phyloP scores from a whole-genome alignment of 2,888 invertebrate genomes.

The Ectropis crepuscularia region DNA sequence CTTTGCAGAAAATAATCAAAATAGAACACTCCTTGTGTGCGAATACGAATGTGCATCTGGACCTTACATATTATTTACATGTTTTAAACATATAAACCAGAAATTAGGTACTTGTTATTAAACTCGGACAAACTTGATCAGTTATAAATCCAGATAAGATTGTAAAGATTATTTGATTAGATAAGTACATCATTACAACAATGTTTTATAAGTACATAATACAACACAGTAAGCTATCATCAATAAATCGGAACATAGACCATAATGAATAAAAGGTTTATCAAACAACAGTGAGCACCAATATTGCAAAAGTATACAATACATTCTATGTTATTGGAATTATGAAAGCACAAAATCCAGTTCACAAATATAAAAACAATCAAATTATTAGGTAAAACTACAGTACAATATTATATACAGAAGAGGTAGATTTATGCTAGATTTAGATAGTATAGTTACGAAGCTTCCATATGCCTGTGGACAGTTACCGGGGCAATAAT shows the following conservation, averaged over 20 bases:
- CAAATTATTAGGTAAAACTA: slow-evolving; percentile 34
- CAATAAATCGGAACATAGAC: slow-evolving; percentile 15
- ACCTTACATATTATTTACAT: not conserved
- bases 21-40: no score
- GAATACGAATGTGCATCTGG: no score
- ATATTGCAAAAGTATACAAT: slow-evolving; percentile 13
- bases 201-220: slow-evolving; percentile 10
- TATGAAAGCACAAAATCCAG: slow-evolving; percentile 17
- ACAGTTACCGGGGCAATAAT: slow-evolving; percentile 95
- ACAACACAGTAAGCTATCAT: slow-evolving; percentile 11
- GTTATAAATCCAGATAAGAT: slow-evolving; percentile 28
- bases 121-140: slow-evolving; percentile 24
- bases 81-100: slow-evolving; percentile 14
- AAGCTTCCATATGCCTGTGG: slow-evolving; percentile 94
- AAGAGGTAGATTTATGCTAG: slow-evolving; percentile 62
- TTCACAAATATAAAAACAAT: slow-evolving; percentile 40
- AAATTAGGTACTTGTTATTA: slow-evolving; percentile 7
- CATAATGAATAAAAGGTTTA: slow-evolving; percentile 17
- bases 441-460: slow-evolving; percentile 63
- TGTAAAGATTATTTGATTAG: slow-evolving; percentile 29
- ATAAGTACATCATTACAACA: slow-evolving; percentile 23
- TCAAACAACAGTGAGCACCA: slow-evolving; percentile 32
- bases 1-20: no score
- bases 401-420: slow-evolving; percentile 48
- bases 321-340: slow-evolving; percentile 10